Evolutionary conservation across 2,113 vertebrate species (phyloP).

Genomic region (Fulica atra): DNA sequence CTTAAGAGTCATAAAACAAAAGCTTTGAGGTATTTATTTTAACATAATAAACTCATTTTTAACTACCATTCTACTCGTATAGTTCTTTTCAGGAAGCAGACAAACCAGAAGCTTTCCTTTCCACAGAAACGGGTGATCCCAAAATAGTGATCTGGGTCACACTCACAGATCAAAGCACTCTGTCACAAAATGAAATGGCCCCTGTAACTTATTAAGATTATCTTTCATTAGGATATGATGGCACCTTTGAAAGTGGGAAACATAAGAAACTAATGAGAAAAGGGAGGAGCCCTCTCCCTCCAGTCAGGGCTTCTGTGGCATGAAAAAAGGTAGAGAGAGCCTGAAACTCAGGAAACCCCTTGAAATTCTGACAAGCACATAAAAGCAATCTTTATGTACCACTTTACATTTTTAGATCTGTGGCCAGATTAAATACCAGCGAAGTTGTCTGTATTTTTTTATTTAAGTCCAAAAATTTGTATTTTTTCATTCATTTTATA

Average conservation of each 20-base stretch:
- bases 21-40: background rate
- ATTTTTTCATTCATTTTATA: background rate
- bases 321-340: background rate
- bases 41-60: background rate
- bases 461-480: background rate
- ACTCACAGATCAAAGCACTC: background rate
- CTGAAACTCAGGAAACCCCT: background rate
- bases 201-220: background rate
- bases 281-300: background rate
- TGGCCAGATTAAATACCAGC: background rate
- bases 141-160: background rate
- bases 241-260: background rate
- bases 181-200: background rate
- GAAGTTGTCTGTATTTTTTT: background rate
- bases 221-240: background rate
- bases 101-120: background rate
- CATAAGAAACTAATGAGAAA: background rate
- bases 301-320: background rate
- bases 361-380: background rate
- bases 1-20: background rate
- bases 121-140: background rate
- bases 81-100: background rate
- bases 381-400: background rate
- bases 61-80: background rate
- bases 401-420: background rate